phyloP scores from a whole-genome alignment of 1,140 invertebrate species.

The Anoplolepis gracilipes region DNA sequence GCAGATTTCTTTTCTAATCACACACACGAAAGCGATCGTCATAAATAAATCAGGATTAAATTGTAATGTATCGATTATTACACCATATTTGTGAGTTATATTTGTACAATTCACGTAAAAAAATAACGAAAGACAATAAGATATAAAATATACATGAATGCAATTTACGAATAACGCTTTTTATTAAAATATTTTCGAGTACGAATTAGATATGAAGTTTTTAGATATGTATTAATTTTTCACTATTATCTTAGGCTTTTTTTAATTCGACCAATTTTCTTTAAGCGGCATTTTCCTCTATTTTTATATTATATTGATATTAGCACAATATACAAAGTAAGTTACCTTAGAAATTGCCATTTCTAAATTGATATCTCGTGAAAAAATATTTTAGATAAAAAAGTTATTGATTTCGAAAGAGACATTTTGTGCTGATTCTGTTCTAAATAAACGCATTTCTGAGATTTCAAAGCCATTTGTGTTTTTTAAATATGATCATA shows the following conservation, averaged over 20 bases:
- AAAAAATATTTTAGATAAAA: no score
- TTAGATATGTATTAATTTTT: neutral
- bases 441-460: no score
- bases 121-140: slow-evolving; percentile 45
- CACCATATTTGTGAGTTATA: neutral
- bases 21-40: neutral
- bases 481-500: no score
- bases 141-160: neutral
- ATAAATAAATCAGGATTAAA: neutral
- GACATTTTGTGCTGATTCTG: no score
- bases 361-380: no score
- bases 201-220: neutral
- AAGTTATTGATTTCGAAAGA: no score
- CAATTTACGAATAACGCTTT: slow-evolving; percentile 12
- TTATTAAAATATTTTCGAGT: slow-evolving; percentile 35
- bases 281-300: neutral
- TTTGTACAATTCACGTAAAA: neutral
- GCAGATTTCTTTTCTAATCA: slow-evolving; percentile 2
- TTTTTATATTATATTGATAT: neutral
- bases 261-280: neutral
- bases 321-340: neutral
- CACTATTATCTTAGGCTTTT: neutral
- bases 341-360: no score
- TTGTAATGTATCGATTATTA: neutral
- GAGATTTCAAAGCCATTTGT: no score